Evolutionary conservation across 1,140 invertebrate genomes (phyloP), one percentile per base, ranked within the genome.

Genomic region (Ceratina calcarata): DNA sequence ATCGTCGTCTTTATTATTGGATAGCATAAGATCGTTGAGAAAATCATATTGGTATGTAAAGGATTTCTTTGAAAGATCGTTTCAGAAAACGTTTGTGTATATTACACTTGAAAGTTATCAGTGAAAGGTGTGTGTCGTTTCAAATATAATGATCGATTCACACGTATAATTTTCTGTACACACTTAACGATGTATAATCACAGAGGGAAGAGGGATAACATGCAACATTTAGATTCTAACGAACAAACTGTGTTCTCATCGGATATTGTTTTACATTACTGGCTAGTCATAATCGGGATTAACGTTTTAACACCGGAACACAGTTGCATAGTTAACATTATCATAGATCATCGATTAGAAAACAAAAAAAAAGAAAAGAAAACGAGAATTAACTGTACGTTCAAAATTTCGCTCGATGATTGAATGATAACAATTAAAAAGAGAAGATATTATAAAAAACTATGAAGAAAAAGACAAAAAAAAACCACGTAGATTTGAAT

Each of bases 401-500:
- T 49, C 24, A 60, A 51, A 62, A 51, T 70, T 37, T 16, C 57
- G 37, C 32, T 18, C 18, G 75, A 53, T 37, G 49, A 70, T 20
- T 13, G 55, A 32, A 66, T 45, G 3, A n/a, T 66, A 80, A 60
- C 4, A 32, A 32, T 32, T 32, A 20, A 22, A 37, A 61, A 75
- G 3, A 24, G 32, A 75, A 55, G 6, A 55, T 32, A 53, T 32
- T 32, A 7, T 60, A 71, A 16, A 64, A 4, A 53, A 71, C 3
- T 3, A 37, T 3, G 55, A 67, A 51, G 22, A 75, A 75, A 68
- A 37, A 45, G 49, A 64, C 15, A 18, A 32, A 61, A 51, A 24
- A 68, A 81, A 74, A 75, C 82, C 82, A 65, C 72, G 82, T 85
- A 85, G 79, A 78, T 82, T 70, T 86, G 66, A 86, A 76, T 86